phyloP scores from a whole-genome alignment of 2,797 vertebrate species.

The Hylomyscus alleni region DNA sequence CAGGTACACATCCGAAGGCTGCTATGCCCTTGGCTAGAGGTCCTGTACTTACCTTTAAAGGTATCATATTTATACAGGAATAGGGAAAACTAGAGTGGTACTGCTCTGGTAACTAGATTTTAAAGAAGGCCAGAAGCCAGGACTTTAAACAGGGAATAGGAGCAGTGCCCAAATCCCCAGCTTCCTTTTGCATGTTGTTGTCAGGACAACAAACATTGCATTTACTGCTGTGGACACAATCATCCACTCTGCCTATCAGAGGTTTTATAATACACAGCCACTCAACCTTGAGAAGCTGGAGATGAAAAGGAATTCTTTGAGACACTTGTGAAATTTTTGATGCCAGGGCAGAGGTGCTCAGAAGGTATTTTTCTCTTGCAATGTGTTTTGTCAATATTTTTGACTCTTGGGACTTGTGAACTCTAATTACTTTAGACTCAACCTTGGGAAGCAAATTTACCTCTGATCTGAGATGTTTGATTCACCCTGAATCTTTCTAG shows the following conservation, averaged over 20 bases:
- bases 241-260: slow-evolving; percentile 4
- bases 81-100: neutral
- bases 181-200: slow-evolving; percentile 21
- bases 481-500: slow-evolving; percentile 64
- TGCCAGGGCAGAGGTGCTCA: slow-evolving; percentile 14
- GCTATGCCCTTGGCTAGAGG: neutral
- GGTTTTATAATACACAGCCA: slow-evolving; percentile 30
- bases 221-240: neutral
- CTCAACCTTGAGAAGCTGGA: slow-evolving; percentile 25
- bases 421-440: slow-evolving; percentile 39
- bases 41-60: neutral
- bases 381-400: slow-evolving; percentile 36
- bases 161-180: neutral
- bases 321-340: slow-evolving; percentile 25
- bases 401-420: slow-evolving; percentile 31
- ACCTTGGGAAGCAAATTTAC: slow-evolving; percentile 41
- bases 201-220: slow-evolving; percentile 49
- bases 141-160: neutral
- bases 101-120: slow-evolving; percentile 36
- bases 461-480: slow-evolving; percentile 31
- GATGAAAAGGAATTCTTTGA: slow-evolving; percentile 63
- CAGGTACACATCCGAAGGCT: slow-evolving; percentile 11
- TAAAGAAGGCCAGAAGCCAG: neutral
- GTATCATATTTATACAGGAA: neutral
- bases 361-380: neutral